A percentile compares a stretch with the other conserved stretches of the same genome.
Conservation (phyloP, 2,113 vertebrate species). For the Hippocampus mohnikei region DNA sequence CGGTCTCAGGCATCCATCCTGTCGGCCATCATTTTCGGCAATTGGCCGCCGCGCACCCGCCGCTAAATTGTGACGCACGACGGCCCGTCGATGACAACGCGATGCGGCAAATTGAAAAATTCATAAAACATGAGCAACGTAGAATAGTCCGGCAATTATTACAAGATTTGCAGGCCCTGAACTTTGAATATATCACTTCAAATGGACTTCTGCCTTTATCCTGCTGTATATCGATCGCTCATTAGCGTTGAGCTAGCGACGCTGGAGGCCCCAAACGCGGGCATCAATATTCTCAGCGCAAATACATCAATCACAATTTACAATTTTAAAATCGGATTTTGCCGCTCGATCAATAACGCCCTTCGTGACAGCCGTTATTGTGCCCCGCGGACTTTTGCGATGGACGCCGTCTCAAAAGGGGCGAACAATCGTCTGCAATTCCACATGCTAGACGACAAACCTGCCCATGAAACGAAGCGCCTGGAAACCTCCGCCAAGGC, state of each 20-base stretch:
- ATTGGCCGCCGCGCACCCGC: no score
- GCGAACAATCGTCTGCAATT: neutral
- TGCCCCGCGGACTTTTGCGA: neutral
- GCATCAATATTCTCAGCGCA: constrained; percentile 44
- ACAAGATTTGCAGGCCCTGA: no score
- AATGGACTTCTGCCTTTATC: neutral
- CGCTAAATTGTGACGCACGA: no score
- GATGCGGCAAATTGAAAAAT: no score
- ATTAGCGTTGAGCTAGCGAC: constrained; percentile 20
- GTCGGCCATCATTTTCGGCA: no score
- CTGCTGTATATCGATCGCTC: constrained; percentile 24
- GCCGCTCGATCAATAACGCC: constrained; percentile 36
- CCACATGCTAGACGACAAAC: neutral
- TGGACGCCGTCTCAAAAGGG: neutral
- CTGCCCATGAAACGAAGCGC: neutral
- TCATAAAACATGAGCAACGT: no score
- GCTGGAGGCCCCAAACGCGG: constrained; percentile 27
- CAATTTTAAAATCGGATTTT: constrained; percentile 37
- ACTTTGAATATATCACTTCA: neutral
- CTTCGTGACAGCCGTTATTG: constrained; percentile 4
- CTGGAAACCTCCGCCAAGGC: neutral
- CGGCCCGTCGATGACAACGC: no score
- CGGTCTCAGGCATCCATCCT: no score
- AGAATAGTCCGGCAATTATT: no score
- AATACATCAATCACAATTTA: constrained; percentile 28